Evolutionary conservation across 2,113 vertebrate genomes (phyloP), one percentile per base, ranked within the genome.

Genomic region (Myotis lucifugus): DNA sequence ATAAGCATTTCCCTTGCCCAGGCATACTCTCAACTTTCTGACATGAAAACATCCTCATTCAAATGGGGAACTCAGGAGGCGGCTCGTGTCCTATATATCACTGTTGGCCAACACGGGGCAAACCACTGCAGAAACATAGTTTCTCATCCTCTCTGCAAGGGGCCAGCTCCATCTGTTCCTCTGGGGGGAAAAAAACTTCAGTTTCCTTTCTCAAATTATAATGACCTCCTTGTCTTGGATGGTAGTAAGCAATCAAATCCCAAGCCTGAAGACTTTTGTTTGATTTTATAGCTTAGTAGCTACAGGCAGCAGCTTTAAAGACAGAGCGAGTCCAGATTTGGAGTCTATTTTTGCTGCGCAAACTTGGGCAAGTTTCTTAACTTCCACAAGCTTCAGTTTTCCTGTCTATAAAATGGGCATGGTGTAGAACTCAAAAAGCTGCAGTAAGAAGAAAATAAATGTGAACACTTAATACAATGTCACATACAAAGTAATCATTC

Each of bases 1-100:
- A 46, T 46, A 81, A 90, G 37, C 77, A 37, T 88, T 92, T 84
- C 64, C 74, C 56, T 67, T 52, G 48, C 40, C 72, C 59, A 81
- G 29, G 29, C 25, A 27, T 86, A 18, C 15, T 64, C 19, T 90
- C 64, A 19, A 87, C 86, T 90, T 82, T 74, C 54, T 84, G 81
- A 52, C 67, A 73, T 56, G 11, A 40, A 52, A 61, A 59, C 17
- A 37, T 8, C 18, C 64, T 59, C 64, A 11, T 67, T 72, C 81
- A 69, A 56, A 90, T 0, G 29, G 19, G 32, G 25, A 69, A 67
- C 23, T n/a, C 40, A 3, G 70, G 42, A 56, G 6, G 3, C 3
- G 17, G 2, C 9, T 32, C 12, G 27, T 37, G 15, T 17, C 25
- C 1, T 34, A 0, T 2, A 34, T 50, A 13, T 64, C 6, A n/a